These are phyloP conservation scores for Pterobdella sp. DNA, from an alignment of 2,888 invertebrate species.

Conservation along the genomic window DNA sequence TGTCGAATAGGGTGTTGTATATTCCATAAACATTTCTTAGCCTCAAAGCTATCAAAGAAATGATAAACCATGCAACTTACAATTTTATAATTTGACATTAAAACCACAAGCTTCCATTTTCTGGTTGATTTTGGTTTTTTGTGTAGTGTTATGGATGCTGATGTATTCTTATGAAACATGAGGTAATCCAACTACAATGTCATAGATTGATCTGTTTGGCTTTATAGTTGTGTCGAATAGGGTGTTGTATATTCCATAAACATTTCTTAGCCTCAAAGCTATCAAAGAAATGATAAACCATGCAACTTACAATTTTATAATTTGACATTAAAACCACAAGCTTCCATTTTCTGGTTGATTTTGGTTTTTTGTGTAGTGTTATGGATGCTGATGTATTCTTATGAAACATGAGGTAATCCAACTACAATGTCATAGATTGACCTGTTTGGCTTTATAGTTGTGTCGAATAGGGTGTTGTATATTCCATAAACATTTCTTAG, in stretches of 20 bases:
- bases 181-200: constrained; percentile 43
- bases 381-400: constrained; percentile 8
- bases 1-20: constrained; percentile 40
- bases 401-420: constrained; percentile 38
- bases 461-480: constrained; percentile 40
- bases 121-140: background rate
- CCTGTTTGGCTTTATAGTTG: constrained; percentile 6
- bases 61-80: constrained; percentile 44
- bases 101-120: background rate
- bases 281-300: constrained; percentile 42
- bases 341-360: background rate
- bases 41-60: constrained; percentile 40
- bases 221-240: no score
- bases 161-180: constrained; percentile 3
- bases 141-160: background rate
- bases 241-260: constrained; percentile 43
- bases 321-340: background rate
- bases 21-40: constrained; percentile 42
- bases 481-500: constrained; percentile 42
- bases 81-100: constrained; percentile 23
- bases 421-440: constrained; percentile 43
- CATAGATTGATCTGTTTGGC: constrained; percentile 38
- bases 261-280: constrained; percentile 38
- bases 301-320: constrained; percentile 39
- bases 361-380: constrained; percentile 10